Conservation (phyloP, 2,113 vertebrate species). For the Larimichthys polyactis region DNA sequence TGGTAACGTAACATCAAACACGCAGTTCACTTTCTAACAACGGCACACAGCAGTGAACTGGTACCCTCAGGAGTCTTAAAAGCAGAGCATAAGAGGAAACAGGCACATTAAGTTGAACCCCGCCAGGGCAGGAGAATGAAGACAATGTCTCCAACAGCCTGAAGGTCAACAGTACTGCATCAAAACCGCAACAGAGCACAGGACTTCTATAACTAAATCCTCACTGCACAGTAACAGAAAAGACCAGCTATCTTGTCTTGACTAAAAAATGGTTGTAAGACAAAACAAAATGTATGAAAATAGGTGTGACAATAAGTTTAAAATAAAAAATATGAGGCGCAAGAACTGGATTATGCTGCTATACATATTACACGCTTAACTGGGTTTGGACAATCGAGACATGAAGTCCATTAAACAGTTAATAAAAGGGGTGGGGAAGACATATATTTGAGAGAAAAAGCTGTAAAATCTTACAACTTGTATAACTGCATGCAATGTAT, state of each 20-base stretch:
- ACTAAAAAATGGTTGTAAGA: neutral
- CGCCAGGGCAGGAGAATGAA: slow-evolving; percentile 47
- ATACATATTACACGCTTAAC: neutral
- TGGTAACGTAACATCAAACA: slow-evolving; percentile 60
- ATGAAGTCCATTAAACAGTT: slow-evolving; percentile 12
- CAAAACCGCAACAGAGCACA: neutral
- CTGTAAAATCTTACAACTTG: neutral
- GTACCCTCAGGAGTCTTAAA: slow-evolving; percentile 59
- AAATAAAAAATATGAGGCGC: neutral
- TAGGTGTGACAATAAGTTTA: neutral
- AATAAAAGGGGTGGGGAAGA: neutral
- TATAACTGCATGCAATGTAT: neutral
- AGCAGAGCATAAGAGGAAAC: slow-evolving; percentile 64
- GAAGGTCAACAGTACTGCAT: slow-evolving; percentile 39
- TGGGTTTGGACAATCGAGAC: neutral
- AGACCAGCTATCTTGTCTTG: neutral
- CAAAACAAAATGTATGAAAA: neutral
- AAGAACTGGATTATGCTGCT: neutral
- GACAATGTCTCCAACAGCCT: slow-evolving; percentile 50
- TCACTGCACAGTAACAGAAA: neutral
- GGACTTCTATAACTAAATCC: neutral
- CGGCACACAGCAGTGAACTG: slow-evolving; percentile 41
- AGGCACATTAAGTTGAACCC: slow-evolving; percentile 50
- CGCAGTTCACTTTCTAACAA: slow-evolving; percentile 48
- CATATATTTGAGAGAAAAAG: neutral